phyloP scores from a whole-genome alignment of 1,140 invertebrate genomes.

The Drosophila pallidifrons region DNA sequence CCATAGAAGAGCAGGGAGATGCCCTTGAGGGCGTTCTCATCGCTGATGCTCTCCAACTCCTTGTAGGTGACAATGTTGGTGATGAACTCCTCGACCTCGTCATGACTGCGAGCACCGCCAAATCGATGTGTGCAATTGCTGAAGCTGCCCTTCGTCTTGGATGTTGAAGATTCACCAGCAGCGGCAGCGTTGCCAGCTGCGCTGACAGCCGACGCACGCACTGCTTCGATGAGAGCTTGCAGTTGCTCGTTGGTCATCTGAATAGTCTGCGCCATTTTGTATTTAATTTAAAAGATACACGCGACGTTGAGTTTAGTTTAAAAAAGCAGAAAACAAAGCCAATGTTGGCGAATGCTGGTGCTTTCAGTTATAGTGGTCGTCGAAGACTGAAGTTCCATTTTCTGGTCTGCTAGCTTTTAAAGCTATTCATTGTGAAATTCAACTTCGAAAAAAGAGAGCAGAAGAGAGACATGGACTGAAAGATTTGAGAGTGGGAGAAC shows the following conservation, averaged over 20 bases:
- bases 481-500: constrained; percentile 10
- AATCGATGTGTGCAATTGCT: constrained; percentile 63
- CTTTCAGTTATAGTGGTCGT: constrained; percentile 47
- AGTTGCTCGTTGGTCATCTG: constrained; percentile 77
- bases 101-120: constrained; percentile 64
- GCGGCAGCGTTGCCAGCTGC: constrained; percentile 51
- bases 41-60: constrained; percentile 73
- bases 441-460: constrained; percentile 50
- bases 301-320: constrained; percentile 13
- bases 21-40: constrained; percentile 84
- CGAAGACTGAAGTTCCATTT: constrained; percentile 45
- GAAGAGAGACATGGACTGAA: not conserved
- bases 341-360: constrained; percentile 60
- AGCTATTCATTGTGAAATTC: constrained; percentile 64
- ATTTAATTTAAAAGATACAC: constrained; percentile 9
- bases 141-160: constrained; percentile 74
- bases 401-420: constrained; percentile 40
- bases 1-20: constrained; percentile 83
- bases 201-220: constrained; percentile 43
- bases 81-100: constrained; percentile 80
- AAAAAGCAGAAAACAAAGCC: constrained; percentile 60
- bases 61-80: constrained; percentile 71
- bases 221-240: constrained; percentile 62
- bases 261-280: constrained; percentile 51
- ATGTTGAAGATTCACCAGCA: not conserved